Evolutionary conservation across 1,140 invertebrate species (phyloP).

Genomic region (Drosophila sturtevanti): DNA sequence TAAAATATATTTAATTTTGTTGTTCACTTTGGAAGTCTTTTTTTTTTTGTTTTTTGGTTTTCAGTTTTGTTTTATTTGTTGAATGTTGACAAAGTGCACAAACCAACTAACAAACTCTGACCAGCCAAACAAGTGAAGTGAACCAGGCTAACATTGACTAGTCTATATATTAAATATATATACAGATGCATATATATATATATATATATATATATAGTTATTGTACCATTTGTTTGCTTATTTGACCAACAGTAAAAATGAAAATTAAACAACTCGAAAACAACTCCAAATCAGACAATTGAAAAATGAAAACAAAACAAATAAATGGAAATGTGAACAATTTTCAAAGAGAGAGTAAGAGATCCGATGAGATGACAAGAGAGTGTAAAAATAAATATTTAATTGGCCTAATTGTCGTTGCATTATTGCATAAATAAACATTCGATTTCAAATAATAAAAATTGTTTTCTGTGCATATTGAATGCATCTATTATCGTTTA

Average conservation of each 20-base stretch:
- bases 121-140: not conserved
- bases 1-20: conserved; percentile 4
- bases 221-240: conserved; percentile 33
- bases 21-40: conserved; percentile 51
- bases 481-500: conserved; percentile 42
- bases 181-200: not conserved
- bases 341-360: conserved; percentile 17
- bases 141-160: conserved; percentile 19
- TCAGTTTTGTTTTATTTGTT: not conserved
- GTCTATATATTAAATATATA: not conserved
- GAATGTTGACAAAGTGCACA: conserved; percentile 14
- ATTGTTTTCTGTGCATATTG: conserved; percentile 46
- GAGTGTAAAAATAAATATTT: conserved; percentile 69
- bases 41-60: conserved; percentile 16
- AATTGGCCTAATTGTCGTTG: conserved; percentile 63
- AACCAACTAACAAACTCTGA: not conserved
- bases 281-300: conserved; percentile 33
- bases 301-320: conserved; percentile 50
- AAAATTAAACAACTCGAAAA: conserved; percentile 54
- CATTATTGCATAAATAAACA: conserved; percentile 65
- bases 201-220: conserved; percentile 27
- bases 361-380: conserved; percentile 21
- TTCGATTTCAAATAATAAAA: not conserved
- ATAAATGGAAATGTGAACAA: conserved; percentile 33
- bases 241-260: conserved; percentile 52